Conservation (phyloP, 2,888 invertebrate species). For the Scaptomyza tumidula region DNA sequence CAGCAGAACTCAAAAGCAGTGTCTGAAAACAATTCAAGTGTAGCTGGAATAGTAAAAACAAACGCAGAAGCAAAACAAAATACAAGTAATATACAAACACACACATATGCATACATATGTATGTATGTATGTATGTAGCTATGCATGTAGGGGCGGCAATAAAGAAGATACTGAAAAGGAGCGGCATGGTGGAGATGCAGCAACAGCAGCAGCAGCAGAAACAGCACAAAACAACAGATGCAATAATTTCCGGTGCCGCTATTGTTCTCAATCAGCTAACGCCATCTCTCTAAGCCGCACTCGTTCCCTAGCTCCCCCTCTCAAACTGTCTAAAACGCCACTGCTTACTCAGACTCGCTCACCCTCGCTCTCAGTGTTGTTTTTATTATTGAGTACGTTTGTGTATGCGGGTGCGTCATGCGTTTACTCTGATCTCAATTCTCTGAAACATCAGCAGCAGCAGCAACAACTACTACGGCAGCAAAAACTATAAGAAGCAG, state of each 20-base stretch:
- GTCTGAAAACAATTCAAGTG: constrained; percentile 62
- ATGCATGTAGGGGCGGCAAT: constrained; percentile 9
- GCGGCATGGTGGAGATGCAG: constrained; percentile 20
- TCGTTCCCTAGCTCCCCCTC: constrained; percentile 5
- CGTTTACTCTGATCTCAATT: constrained; percentile 30
- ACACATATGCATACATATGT: not conserved
- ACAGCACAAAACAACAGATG: constrained; percentile 69
- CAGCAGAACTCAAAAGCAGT: constrained; percentile 38
- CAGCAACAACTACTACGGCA: not conserved
- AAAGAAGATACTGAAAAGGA: constrained; percentile 26
- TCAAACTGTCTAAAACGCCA: not conserved
- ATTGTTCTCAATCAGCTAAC: constrained; percentile 76
- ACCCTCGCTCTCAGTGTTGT: not conserved
- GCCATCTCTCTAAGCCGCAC: constrained; percentile 57
- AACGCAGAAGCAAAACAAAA: constrained; percentile 31
- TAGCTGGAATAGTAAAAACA: constrained; percentile 43
- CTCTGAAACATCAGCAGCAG: constrained; percentile 13
- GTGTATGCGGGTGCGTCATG: constrained; percentile 48
- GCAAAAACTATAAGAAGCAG: constrained; percentile 20
- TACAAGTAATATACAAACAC: constrained; percentile 15
- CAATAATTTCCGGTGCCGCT: constrained; percentile 73
- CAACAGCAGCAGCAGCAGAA: constrained; percentile 23
- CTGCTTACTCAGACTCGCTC: not conserved
- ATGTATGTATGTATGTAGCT: not conserved
- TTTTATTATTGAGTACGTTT: not conserved